Evolutionary conservation across 2,888 invertebrate species (phyloP).

Genomic region (Tubulanus polymorphus): DNA sequence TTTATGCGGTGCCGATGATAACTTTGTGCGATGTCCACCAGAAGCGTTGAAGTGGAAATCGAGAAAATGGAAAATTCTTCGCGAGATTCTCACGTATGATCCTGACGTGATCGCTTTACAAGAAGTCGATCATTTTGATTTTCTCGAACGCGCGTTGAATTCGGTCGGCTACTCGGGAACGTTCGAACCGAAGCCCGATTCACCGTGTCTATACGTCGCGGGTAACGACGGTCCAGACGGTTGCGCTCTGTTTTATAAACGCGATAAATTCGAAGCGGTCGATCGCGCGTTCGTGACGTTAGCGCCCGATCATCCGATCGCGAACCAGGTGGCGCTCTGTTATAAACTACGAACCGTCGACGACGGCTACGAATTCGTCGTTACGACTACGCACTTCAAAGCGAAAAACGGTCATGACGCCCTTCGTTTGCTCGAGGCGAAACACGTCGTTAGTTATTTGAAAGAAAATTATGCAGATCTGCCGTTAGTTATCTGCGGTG

Average conservation of each 20-base stretch:
- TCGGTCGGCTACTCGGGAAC: conserved; percentile 66
- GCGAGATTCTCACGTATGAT: conserved; percentile 66
- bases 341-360: conserved; percentile 54
- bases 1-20: conserved; percentile 67
- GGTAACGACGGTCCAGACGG: conserved; percentile 75
- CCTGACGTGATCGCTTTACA: conserved; percentile 72
- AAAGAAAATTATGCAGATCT: conserved; percentile 18
- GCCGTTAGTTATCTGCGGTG: conserved; percentile 68
- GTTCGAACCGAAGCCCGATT: conserved; percentile 73
- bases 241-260: conserved; percentile 70
- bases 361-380: conserved; percentile 62
- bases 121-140: conserved; percentile 71
- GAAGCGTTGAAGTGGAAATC: conserved; percentile 68
- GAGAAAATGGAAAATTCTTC: conserved; percentile 65
- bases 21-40: conserved; percentile 68
- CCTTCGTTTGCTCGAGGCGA: conserved; percentile 34
- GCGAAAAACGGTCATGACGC: conserved; percentile 61
- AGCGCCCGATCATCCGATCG: conserved; percentile 15
- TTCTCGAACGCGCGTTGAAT: conserved; percentile 62
- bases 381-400: conserved; percentile 72
- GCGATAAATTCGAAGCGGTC: conserved; percentile 62
- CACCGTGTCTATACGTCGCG: conserved; percentile 69
- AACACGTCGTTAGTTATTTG: conserved; percentile 28
- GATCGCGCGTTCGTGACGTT: conserved; percentile 27
- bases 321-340: conserved; percentile 60